Conservation (phyloP, 2,888 invertebrate species). For the Luperina testacea region DNA sequence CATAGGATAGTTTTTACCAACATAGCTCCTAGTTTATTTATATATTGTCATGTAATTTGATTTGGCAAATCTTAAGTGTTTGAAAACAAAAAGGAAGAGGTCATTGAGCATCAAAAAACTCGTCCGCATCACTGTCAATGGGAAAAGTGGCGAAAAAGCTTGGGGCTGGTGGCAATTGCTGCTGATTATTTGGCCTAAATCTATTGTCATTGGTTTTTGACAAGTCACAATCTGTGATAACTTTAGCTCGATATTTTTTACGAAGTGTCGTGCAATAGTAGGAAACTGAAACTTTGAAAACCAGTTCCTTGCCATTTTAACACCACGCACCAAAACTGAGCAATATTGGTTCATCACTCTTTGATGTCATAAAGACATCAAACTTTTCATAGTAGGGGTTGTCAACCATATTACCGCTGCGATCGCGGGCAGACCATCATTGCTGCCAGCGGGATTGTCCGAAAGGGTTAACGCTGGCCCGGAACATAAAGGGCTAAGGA, state of each 20-base stretch:
- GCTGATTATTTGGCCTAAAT: neutral
- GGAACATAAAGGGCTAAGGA: no score
- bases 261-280: neutral
- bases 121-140: neutral
- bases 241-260: neutral
- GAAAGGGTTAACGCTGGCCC: no score
- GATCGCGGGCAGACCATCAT: slow-evolving; percentile 15
- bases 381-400: slow-evolving; percentile 24
- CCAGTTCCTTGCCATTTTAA: neutral
- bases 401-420: slow-evolving; percentile 3
- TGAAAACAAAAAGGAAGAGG: no score
- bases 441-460: no score
- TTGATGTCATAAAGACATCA: no score
- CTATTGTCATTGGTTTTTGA: neutral
- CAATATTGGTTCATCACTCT: neutral
- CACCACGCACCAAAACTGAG: neutral
- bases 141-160: neutral
- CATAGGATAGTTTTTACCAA: no score
- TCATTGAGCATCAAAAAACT: neutral
- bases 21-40: no score
- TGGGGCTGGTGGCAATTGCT: neutral
- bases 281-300: neutral
- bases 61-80: no score
- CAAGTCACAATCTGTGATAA: neutral
- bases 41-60: no score